These are phyloP conservation scores for Scaptomyza graminum DNA, from an alignment of 1,140 invertebrate genomes.

Conservation along the genomic window DNA sequence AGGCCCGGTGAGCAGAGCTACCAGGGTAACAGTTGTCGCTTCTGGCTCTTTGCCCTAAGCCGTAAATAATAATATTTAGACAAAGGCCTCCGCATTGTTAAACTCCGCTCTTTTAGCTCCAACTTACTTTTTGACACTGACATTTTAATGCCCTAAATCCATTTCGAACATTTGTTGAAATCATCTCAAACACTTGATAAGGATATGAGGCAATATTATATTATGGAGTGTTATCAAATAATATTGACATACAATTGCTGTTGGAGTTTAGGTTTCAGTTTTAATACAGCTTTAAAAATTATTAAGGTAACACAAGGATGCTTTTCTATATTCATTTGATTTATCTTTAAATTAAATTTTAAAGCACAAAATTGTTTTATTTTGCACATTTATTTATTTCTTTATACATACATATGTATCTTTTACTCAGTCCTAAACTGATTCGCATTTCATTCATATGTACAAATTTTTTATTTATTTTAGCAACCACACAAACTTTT, in stretches of 20 bases:
- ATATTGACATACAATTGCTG: background rate
- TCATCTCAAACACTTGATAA: conserved; percentile 22
- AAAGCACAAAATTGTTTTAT: too few relatives aligned
- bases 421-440: background rate
- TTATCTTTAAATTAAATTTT: too few relatives aligned
- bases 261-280: too few relatives aligned
- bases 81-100: conserved; percentile 39
- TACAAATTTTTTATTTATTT: conserved; percentile 4
- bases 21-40: conserved; percentile 77
- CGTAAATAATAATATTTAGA: conserved; percentile 82
- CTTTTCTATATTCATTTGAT: too few relatives aligned
- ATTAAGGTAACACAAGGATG: too few relatives aligned
- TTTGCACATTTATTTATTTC: too few relatives aligned
- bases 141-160: conserved; percentile 41
- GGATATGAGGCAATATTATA: background rate
- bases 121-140: conserved; percentile 27
- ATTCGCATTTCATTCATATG: background rate
- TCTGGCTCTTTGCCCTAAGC: conserved; percentile 74
- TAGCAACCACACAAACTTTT: conserved; percentile 15
- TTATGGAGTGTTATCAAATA: background rate
- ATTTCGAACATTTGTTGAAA: conserved; percentile 37
- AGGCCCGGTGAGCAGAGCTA: conserved; percentile 52
- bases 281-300: too few relatives aligned
- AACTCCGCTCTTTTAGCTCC: background rate
- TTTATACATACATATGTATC: too few relatives aligned